A percentile compares a stretch with the other conserved stretches of the same genome.
Evolutionary conservation across 2,888 invertebrate species (phyloP).

Genomic region (Coremacera marginata): DNA sequence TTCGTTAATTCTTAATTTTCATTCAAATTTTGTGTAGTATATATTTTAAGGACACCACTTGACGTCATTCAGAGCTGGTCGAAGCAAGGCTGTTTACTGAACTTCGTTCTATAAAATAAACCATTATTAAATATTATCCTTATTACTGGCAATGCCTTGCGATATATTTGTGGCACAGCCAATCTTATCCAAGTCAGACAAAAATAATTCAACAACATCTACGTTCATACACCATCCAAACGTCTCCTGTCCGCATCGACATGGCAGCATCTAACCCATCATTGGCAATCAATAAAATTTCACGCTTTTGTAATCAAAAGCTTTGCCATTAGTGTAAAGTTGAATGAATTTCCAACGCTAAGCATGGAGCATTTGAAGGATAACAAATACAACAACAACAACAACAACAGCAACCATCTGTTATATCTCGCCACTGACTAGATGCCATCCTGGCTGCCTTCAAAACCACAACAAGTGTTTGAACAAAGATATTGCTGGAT

Average conservation of each 20-base stretch:
- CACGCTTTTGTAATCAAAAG: conserved; percentile 66
- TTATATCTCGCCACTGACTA: not conserved
- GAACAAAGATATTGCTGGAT: not conserved
- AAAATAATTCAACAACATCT: not conserved
- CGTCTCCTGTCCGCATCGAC: not conserved
- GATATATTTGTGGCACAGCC: not conserved
- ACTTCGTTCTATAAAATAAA: too few species aligned
- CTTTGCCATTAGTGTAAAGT: conserved; percentile 63
- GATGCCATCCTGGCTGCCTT: not conserved
- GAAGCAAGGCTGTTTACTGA: too few species aligned
- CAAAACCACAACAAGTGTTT: not conserved
- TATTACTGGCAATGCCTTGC: not conserved
- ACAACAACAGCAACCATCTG: conserved; percentile 8
- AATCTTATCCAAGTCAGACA: conserved; percentile 17
- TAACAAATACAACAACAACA: not conserved
- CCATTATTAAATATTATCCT: too few species aligned
- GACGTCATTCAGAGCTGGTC: too few species aligned
- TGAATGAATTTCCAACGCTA: conserved; percentile 49
- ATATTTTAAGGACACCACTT: too few species aligned
- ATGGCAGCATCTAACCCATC: not conserved
- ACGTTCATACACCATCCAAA: not conserved
- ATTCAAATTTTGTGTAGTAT: too few species aligned
- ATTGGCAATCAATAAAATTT: conserved; percentile 66
- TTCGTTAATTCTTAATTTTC: too few species aligned
- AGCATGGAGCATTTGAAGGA: conserved; percentile 21